Conservation (phyloP, 2,797 vertebrate genomes). For the Falco peregrinus region DNA sequence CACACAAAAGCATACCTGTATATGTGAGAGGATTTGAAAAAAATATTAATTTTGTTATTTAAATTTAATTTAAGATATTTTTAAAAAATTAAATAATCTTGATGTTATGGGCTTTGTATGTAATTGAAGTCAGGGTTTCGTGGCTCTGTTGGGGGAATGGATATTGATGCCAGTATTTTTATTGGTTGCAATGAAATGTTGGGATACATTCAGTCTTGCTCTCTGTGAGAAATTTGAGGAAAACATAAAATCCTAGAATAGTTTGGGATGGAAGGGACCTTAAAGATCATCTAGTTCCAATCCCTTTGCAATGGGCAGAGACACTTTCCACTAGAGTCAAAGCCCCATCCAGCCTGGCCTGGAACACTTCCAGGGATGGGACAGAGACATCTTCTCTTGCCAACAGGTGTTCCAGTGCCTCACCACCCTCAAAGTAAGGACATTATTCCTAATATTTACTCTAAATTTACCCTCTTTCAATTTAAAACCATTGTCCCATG, state of each 20-base stretch:
- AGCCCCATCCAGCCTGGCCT: too few relatives aligned
- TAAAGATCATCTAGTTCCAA: too few relatives aligned
- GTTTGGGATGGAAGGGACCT: too few relatives aligned
- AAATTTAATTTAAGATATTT: not conserved
- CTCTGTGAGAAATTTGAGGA: not conserved
- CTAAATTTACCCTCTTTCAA: too few relatives aligned
- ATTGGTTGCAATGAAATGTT: not conserved
- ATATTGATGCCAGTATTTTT: not conserved
- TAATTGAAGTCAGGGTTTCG: not conserved
- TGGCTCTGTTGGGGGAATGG: not conserved
- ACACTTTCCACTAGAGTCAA: too few relatives aligned
- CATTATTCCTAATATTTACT: too few relatives aligned
- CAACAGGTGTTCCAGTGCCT: too few relatives aligned
- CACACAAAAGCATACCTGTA: not conserved
- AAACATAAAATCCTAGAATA: not conserved
- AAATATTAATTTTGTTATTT: not conserved
- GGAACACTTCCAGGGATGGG: too few relatives aligned
- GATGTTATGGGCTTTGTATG: fast-evolving
- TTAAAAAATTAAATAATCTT: not conserved
- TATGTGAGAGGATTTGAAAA: not conserved
- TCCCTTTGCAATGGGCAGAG: too few relatives aligned
- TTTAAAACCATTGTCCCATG: too few relatives aligned
- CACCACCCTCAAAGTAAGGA: too few relatives aligned
- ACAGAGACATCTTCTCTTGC: too few relatives aligned
- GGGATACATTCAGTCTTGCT: not conserved